phyloP scores from a whole-genome alignment of 1,140 invertebrate genomes.

The Plectrocnemia conspersa region DNA sequence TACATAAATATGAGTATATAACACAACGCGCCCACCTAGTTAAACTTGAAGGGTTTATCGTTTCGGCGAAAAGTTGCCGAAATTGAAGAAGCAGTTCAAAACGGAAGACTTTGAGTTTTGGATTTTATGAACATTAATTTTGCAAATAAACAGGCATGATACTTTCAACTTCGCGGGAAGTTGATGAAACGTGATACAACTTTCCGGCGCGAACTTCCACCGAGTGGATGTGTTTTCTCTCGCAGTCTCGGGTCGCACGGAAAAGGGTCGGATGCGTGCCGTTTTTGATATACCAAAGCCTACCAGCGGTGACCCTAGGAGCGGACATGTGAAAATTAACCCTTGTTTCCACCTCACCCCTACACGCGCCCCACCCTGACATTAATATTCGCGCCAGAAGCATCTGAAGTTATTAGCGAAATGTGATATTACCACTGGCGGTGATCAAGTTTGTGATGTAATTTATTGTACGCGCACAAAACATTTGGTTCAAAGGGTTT shows the following conservation, averaged over 20 bases:
- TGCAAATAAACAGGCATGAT: constrained; percentile 35
- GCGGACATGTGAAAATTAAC: not conserved
- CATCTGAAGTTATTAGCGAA: too few relatives aligned
- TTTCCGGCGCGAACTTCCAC: constrained; percentile 13
- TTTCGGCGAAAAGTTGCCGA: constrained; percentile 25
- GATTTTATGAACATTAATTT: constrained; percentile 36
- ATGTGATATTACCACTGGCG: too few relatives aligned
- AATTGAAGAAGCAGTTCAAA: constrained; percentile 30
- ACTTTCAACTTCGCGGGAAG: constrained; percentile 33
- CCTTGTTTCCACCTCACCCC: not conserved
- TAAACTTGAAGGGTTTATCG: constrained; percentile 31
- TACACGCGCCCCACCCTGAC: not conserved
- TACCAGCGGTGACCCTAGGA: not conserved
- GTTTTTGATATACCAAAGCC: too few relatives aligned
- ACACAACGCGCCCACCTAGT: not conserved
- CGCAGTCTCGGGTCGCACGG: not conserved
- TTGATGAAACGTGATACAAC: constrained; percentile 34
- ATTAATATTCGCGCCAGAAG: too few relatives aligned
- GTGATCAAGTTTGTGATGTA: too few relatives aligned
- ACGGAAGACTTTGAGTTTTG: constrained; percentile 31
- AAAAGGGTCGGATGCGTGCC: not conserved
- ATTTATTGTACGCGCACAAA: too few relatives aligned
- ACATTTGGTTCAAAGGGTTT: too few relatives aligned
- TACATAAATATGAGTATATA: too few relatives aligned
- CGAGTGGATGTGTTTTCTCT: not conserved